Evolutionary conservation across 35 echinoderm and acorn worm genomes (phyloP).

Genomic region (Lytechinus variegatus): DNA sequence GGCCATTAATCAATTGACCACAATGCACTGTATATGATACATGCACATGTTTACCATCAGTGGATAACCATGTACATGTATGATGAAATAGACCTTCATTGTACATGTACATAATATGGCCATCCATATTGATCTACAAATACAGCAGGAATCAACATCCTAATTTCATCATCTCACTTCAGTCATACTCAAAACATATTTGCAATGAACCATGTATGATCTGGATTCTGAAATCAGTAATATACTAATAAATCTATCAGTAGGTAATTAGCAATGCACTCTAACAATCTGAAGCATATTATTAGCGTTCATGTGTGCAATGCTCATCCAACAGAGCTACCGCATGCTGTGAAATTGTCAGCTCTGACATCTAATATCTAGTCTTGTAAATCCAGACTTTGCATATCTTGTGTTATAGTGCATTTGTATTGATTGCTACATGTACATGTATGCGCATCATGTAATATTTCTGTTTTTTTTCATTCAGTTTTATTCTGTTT

Average conservation of each 20-base stretch:
- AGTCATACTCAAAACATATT: background rate
- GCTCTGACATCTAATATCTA: conserved; percentile 7
- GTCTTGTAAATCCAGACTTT: background rate
- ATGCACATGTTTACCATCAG: background rate
- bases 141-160: background rate
- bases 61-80: background rate
- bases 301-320: conserved; percentile 38
- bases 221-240: background rate
- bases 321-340: conserved; percentile 4
- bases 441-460: no score
- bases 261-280: conserved; percentile 36
- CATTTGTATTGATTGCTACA: no score
- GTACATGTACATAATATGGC: background rate
- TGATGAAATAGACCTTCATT: background rate
- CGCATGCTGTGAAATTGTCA: conserved; percentile 27
- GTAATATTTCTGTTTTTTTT: no score
- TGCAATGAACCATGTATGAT: background rate
- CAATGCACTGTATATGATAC: background rate
- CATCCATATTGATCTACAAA: background rate
- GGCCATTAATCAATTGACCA: background rate
- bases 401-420: background rate
- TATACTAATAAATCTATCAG: conserved; percentile 23
- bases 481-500: no score
- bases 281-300: conserved; percentile 25
- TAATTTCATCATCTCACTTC: background rate